Evolutionary conservation across 2,888 invertebrate genomes (phyloP), one percentile per base, ranked within the genome.

Genomic region (Calliphora vomitoria): DNA sequence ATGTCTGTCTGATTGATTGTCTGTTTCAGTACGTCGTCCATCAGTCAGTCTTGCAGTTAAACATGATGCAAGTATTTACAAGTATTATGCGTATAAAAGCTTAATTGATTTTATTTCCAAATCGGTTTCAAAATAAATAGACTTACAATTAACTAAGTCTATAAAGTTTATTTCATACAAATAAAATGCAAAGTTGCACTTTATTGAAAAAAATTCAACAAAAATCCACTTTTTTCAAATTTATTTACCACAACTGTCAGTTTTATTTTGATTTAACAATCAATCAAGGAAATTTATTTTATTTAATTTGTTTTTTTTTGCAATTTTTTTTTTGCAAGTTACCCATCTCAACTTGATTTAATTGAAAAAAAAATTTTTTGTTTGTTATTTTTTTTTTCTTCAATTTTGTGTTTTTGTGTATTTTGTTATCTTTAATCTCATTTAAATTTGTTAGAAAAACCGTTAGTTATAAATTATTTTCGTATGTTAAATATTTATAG

Each of bases 241-340:
- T 75, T 71, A 69, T 81, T 85, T 85, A 25, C 20, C 31, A 58
- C 75, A 62, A 75, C 20, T 75, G 80, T 75, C 75, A 55, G 75
- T 81, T 81, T 55, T 80, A 69, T 68, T 69, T 80, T 75, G 62
- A 69, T 71, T 85, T 10, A 71, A 64, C 79, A 81, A 85, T 85
- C 85, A 85, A 85, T 85, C 85, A 85, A 80, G 69, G 74, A 85
- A 85, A 81, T 81, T 75, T 81, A 81, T 81, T 62, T 80, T n/a
- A 53, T 71, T 62, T 71, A 11, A n/a, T 66, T 82, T 38, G 11
- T 11, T 64, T 50, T 38, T 50, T n/a, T 53, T 31, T 25, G 0
- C 10, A 25, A 15, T 0, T 44, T 79, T 69, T 18, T 11, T n/a
- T 25, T 64, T 69, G 11, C 50, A 38, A 55, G 20, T 62, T 55